Percentiles rank a stretch among this genome's conserved stretches.
Conservation (phyloP, 1,140 invertebrate species). For the Anagrus nilaparvatae region DNA sequence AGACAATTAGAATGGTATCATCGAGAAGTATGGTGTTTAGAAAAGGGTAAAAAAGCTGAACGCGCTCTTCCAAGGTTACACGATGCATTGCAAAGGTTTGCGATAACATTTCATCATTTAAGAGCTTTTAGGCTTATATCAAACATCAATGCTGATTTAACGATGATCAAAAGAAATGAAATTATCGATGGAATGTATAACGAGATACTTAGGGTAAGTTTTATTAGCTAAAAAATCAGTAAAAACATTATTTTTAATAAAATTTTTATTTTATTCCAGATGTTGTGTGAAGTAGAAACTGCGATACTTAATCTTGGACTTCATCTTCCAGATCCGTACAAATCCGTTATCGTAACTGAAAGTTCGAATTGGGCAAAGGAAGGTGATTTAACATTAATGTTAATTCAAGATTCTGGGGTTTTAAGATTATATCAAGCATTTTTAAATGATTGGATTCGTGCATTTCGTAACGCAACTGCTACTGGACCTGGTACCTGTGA, state of each 20-base stretch:
- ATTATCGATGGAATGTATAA: constrained; percentile 34
- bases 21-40: constrained; percentile 33
- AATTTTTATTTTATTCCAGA: constrained; percentile 23
- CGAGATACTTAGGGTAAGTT: constrained; percentile 32
- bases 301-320: constrained; percentile 31
- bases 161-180: constrained; percentile 25
- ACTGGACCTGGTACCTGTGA: constrained; percentile 30
- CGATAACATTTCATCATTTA: constrained; percentile 37
- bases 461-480: constrained; percentile 32
- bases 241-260: background rate
- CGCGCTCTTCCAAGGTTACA: constrained; percentile 33
- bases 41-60: constrained; percentile 37
- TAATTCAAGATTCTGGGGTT: constrained; percentile 41
- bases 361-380: constrained; percentile 33
- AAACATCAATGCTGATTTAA: constrained; percentile 26
- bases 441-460: constrained; percentile 37
- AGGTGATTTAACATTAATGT: constrained; percentile 34
- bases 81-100: constrained; percentile 38
- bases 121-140: constrained; percentile 26
- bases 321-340: constrained; percentile 21
- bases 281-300: constrained; percentile 42
- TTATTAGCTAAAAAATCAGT: background rate
- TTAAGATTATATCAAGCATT: constrained; percentile 34
- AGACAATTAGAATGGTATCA: constrained; percentile 38
- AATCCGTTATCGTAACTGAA: constrained; percentile 25